Percentiles rank a stretch among this genome's conserved stretches.
phyloP scores from a whole-genome alignment of 2,888 invertebrate genomes.

The Rapana venosa region DNA sequence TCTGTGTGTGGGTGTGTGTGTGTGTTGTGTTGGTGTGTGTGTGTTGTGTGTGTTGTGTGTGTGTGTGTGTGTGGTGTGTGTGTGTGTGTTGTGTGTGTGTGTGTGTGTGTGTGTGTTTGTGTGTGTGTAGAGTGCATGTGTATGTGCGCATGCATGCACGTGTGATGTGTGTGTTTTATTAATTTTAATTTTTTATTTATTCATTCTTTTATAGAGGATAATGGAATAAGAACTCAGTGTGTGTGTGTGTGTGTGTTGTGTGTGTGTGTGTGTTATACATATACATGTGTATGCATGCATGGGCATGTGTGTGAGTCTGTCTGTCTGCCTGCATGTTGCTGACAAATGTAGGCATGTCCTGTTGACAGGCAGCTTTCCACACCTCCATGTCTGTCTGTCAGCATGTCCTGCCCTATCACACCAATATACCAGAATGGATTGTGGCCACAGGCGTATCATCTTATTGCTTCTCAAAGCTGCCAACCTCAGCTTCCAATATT shows the following conservation, averaged over 20 bases:
- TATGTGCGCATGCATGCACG: neutral
- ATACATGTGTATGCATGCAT: neutral
- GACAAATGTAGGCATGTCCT: neutral
- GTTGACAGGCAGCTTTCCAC: no score
- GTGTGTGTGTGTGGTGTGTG: conserved; percentile 14
- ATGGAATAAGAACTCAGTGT: neutral
- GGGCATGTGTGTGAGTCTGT: neutral
- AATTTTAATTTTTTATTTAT: no score
- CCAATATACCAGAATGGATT: neutral
- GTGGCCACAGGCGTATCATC: neutral
- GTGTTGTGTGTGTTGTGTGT: neutral
- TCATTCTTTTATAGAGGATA: no score
- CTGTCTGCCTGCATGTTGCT: neutral
- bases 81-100: neutral
- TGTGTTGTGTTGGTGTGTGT: neutral
- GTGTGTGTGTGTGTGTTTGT: conserved; percentile 23
- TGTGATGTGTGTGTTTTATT: conserved; percentile 12
- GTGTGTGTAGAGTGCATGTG: neutral
- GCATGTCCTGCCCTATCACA: neutral
- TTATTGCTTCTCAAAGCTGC: neutral
- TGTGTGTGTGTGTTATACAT: conserved; percentile 14
- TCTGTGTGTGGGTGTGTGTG: neutral
- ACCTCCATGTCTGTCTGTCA: no score
- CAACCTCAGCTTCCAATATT: no score
- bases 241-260: conserved; percentile 11